Conservation (phyloP, 2,113 vertebrate genomes). For the Plectropomus leopardus region DNA sequence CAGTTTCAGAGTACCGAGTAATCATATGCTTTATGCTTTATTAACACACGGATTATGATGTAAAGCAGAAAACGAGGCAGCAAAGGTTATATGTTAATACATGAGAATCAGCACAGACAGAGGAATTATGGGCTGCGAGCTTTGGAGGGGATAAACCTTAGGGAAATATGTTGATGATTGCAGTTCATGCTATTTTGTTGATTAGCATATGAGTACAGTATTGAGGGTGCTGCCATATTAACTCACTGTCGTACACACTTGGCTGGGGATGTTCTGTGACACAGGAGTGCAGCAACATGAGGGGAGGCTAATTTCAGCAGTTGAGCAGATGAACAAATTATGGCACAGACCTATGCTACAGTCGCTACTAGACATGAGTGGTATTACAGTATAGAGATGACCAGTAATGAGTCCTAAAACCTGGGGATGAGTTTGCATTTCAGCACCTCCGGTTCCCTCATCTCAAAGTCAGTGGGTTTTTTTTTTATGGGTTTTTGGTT, state of each 20-base stretch:
- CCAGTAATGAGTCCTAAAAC: too few relatives aligned
- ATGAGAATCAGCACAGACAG: background rate
- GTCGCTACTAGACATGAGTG: background rate
- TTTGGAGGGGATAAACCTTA: slow-evolving; percentile 40
- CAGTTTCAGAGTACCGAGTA: slow-evolving; percentile 25
- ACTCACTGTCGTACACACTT: slow-evolving; percentile 30
- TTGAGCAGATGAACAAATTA: slow-evolving; percentile 20
- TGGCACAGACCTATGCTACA: slow-evolving; percentile 16
- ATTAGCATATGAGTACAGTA: slow-evolving; percentile 43
- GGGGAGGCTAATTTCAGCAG: slow-evolving; percentile 45
- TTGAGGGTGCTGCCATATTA: slow-evolving; percentile 45
- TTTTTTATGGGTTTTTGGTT: too few relatives aligned
- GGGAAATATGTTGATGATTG: slow-evolving; percentile 45
- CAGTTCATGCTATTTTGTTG: slow-evolving; percentile 40
- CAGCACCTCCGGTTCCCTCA: too few relatives aligned
- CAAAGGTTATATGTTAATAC: slow-evolving; percentile 26
- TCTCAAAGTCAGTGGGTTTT: too few relatives aligned
- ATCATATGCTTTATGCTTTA: slow-evolving; percentile 43
- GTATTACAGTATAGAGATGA: too few relatives aligned
- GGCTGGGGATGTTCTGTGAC: slow-evolving; percentile 52
- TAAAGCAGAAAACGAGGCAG: slow-evolving; percentile 16
- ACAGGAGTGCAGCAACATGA: slow-evolving; percentile 21
- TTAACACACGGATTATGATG: slow-evolving; percentile 38
- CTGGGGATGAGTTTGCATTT: too few relatives aligned
- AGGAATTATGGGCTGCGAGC: slow-evolving; percentile 27